These are phyloP conservation scores for Hydra vulgaris DNA, from an alignment of 30 jellyfish, hydroid and myxozoan species.

Conservation along the genomic window DNA sequence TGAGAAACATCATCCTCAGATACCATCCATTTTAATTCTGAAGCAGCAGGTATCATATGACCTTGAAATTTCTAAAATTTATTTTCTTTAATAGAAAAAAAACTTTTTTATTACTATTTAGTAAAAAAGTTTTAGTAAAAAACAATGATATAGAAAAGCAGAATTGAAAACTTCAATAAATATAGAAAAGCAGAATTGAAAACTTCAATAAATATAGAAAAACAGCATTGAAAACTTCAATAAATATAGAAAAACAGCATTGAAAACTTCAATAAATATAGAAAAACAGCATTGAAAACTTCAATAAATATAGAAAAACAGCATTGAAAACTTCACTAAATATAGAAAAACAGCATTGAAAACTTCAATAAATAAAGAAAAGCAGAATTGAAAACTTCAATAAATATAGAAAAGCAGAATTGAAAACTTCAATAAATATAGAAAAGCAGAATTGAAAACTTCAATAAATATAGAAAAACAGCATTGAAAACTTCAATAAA, in stretches of 20 bases:
- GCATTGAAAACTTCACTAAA: background rate
- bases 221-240: background rate
- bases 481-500: background rate
- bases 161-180: background rate
- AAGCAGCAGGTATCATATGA: constrained; percentile 80
- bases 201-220: no score
- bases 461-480: no score
- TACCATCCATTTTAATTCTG: constrained; percentile 89
- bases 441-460: background rate
- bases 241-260: no score
- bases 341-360: no score
- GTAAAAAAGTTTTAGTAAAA: no score
- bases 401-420: no score
- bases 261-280: background rate
- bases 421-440: background rate
- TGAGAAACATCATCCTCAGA: constrained; percentile 87
- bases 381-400: background rate
- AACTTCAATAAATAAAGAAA: no score
- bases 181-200: no score
- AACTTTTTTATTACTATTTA: no score
- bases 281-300: background rate
- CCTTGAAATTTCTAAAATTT: constrained; percentile 51
- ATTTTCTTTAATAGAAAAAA: no score
- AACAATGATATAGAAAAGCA: no score
- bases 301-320: no score